Percentiles rank a stretch among this genome's conserved stretches.
Evolutionary conservation across 2,113 vertebrate species (phyloP).

Genomic region (Antigone vipio): DNA sequence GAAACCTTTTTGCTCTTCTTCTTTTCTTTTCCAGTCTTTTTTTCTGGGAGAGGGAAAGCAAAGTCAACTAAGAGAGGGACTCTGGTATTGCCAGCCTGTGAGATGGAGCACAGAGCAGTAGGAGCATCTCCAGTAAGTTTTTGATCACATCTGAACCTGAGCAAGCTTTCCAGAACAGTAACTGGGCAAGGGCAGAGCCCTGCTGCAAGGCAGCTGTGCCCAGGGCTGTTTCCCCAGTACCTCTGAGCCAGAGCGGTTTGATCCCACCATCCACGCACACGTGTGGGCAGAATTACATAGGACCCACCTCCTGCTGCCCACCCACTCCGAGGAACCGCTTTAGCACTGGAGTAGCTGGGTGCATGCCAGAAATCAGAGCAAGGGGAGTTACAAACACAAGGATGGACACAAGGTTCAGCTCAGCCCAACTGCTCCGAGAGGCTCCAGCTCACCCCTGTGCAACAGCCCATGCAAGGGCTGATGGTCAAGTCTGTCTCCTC

Average conservation of each 20-base stretch:
- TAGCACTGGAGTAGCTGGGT: not conserved
- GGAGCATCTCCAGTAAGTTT: not conserved
- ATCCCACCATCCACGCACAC: not conserved
- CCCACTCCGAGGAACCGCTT: not conserved
- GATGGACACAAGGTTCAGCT: not conserved
- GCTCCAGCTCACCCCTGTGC: not conserved
- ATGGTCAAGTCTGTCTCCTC: not conserved
- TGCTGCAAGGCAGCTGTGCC: not conserved
- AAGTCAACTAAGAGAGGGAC: not conserved
- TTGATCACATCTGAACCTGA: not conserved
- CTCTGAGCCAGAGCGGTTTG: not conserved
- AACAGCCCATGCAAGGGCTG: not conserved
- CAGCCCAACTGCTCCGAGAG: not conserved
- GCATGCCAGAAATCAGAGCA: not conserved
- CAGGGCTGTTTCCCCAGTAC: not conserved
- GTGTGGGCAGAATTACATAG: not conserved
- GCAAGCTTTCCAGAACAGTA: not conserved
- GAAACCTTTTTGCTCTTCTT: constrained; percentile 67
- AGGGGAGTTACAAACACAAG: not conserved
- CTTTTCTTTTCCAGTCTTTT: constrained; percentile 70
- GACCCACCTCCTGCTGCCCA: not conserved
- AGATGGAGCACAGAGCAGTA: not conserved
- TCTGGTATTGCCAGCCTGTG: not conserved
- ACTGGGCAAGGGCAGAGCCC: not conserved
- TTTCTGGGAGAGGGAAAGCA: constrained; percentile 24